Evolutionary conservation across 2,888 invertebrate genomes (phyloP), one percentile per base, ranked within the genome.

Genomic region (Lissocephala sabroskyi): DNA sequence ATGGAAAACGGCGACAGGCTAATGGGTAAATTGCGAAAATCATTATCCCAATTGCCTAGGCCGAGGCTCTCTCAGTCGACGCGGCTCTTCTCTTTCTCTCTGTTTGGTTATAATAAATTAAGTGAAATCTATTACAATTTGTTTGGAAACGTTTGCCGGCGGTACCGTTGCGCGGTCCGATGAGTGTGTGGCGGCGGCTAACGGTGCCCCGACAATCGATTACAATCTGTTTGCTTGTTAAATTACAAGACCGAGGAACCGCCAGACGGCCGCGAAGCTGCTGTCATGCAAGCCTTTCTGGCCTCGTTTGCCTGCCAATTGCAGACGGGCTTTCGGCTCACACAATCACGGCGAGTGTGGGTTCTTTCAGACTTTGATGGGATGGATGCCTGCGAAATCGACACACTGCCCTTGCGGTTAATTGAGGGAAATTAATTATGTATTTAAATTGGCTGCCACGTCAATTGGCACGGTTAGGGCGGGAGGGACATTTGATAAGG

Each of bases 401-500:
- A 44, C 41, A 49, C 49, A 33, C 33, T 62, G 65, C 68, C 68
- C 77, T 78, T 65, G 71, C 65, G 70, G 67, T 79, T 82, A 82
- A 81, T 82, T 82, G 80, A 62, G 66, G 74, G 62, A 76, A 79
- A 82, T 82, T 80, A 82, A 82, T 82, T 82, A 82, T 82, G 81
- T 80, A 82, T 82, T 82, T 81, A 79, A 79, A 82, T 82, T 79
- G 78, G 70, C 66, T 63, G 73, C 54, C 61, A 66, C 68, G 64
- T 50, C 46, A 17, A 33, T 16, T 10, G 13, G 35, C 35, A 13
- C 16, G 13, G 16, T 13, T 3, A 23, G 7, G 7, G 23, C 23
- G 7, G 23, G 7, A n/a, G 7, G 7, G 3, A 23, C 23, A 23
- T 23, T 23, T 23, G 23, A 23, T 23, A 23, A 23, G 23, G 23